Base-by-base conservation (phyloP, 2,797 vertebrate genomes). In the Nannoperca australis region DNA sequence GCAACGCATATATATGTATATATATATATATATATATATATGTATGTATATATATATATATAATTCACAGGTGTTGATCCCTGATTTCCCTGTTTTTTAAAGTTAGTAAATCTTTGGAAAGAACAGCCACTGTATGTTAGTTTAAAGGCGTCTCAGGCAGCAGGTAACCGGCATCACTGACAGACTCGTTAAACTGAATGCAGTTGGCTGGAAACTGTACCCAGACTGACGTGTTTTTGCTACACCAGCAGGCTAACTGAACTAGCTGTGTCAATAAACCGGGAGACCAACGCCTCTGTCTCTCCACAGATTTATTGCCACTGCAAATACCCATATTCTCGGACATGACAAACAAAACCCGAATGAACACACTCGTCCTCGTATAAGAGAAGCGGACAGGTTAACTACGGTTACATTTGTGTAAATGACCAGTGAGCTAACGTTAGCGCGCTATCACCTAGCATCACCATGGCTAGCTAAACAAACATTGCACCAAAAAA, bases 401-500 rank as follows among this genome's bases (percentile, higher is more conserved):
- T 63, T 44, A 63, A n/a, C 2, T 32, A 3, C 1, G 11, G 6
- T 17, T 36, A 44, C 7, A 74, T 55, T 12, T 15, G 7, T 53
- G 20, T 61, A n/a, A 32, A 22, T 32, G 36, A 38, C 10, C 36
- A 64, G 1, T 2, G 30, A 59, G 73, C 44, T 81, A 42, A 66
- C 49, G 34, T 63, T 81, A 84, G 83, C 85, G 63, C 64, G 54
- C 50, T 50, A 60, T n/a, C 53, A 80, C 72, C 71, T 90, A 94
- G 88, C 90, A 73, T 24, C 47, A 79, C 36, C 71, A 38, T 32
- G 62, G 87, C 90, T 93, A 93, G 90, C 92, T 94, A 93, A 94
- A 93, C 92, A 94, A 93, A 93, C 94, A 93, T 91, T 93, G 93
- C 92, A 93, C 83, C 92, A 93, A 90, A 93, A 88, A 67, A 64